Evolutionary conservation across 2,113 vertebrate species (phyloP), one percentile per base, ranked within the genome.

Genomic region (Otus sunia): DNA sequence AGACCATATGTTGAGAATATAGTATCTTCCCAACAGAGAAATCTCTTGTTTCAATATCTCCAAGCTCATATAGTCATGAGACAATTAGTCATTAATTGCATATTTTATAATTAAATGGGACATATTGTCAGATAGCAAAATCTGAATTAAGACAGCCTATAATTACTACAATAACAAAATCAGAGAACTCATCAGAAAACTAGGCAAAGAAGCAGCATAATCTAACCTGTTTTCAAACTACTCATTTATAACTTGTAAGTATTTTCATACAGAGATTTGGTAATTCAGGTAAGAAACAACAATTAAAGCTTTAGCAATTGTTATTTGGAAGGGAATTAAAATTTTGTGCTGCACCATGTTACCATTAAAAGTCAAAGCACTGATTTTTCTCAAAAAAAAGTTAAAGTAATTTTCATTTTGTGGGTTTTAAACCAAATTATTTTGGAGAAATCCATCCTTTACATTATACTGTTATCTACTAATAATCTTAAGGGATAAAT

Each of bases 81-180:
- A 30, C 52, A 34, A 55, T 86, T 93, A 95, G 56, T 84, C 30
- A 95, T 95, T 95, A 94, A 85, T 74, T 71, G 21, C 11, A 18
- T 81, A 86, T 82, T 94, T 90, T 94, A 72, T 76, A 88, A 96
- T 94, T 82, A 90, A 94, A 86, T 71, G 23, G 56, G n/a, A 78
- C 49, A 75, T 78, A 90, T 39, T 74, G 50, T 52, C 41, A 88
- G 85, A 87, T 68, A 95, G 29, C 18, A 91, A 91, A 88, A 87
- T 82, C n/a, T 88, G 62, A 86, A 75, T 72, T 45, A 91, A 96
- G 85, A 36, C 43, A 93, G 30, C 34, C 73, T 73, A 21, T 69
- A 86, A 90, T 84, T 90, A 78, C 22, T 50, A 36, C 23, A 90
- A 45, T 27, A 78, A 73, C 32, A 75, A 88, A 95, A 67, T 4